A percentile compares a stretch with the other conserved stretches of the same genome.
Evolutionary conservation across 2,888 invertebrate genomes (phyloP).

Genomic region (Orchesellides sinensis): DNA sequence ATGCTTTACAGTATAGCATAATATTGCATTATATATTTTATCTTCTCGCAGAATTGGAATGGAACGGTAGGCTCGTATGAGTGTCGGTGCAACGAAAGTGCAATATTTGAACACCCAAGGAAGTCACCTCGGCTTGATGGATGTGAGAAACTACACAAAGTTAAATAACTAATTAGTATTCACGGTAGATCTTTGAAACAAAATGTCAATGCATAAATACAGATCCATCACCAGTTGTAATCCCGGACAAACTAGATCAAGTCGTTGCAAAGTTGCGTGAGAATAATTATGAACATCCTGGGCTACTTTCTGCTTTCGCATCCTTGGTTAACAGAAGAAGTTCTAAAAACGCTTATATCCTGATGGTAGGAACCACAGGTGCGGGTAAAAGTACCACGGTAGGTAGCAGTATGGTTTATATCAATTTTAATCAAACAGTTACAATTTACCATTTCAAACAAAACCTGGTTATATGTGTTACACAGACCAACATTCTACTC

Average conservation of each 20-base stretch:
- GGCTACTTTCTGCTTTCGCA: constrained; percentile 30
- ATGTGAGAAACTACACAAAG: neutral
- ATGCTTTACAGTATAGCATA: too few species aligned
- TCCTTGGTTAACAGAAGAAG: constrained; percentile 32
- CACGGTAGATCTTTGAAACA: neutral
- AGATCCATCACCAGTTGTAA: neutral
- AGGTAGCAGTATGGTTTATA: neutral
- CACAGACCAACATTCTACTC: constrained; percentile 40
- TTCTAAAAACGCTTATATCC: constrained; percentile 52
- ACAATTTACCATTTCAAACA: too few species aligned
- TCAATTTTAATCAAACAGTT: too few species aligned
- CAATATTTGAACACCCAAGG: neutral
- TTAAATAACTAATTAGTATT: neutral
- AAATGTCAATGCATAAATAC: neutral
- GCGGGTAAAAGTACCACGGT: constrained; percentile 57
- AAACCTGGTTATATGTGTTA: too few species aligned
- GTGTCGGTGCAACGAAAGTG: constrained; percentile 22
- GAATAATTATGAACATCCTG: constrained; percentile 26
- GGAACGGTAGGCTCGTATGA: constrained; percentile 1
- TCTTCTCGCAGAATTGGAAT: neutral
- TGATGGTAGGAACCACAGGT: constrained; percentile 45
- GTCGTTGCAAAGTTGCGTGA: constrained; percentile 9
- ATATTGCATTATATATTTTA: too few species aligned
- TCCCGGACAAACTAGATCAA: constrained; percentile 33
- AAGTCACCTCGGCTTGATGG: neutral